phyloP scores from a whole-genome alignment of 2,797 vertebrate species.

The Alcedo quadribrachys region DNA sequence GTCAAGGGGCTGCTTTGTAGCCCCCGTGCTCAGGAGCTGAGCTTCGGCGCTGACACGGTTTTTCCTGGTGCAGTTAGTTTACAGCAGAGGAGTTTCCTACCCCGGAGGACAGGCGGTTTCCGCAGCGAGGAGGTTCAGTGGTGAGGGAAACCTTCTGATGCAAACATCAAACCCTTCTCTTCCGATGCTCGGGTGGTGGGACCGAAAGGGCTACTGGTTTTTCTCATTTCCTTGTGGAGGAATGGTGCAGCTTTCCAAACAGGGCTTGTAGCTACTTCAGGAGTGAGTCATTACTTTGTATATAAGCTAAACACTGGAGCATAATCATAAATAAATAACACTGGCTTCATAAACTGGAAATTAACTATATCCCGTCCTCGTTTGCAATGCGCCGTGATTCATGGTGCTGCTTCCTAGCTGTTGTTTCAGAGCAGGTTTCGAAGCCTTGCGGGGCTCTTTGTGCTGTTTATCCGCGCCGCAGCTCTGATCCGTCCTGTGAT shows the following conservation, averaged over 20 bases:
- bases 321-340: slow-evolving; percentile 67
- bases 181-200: background rate
- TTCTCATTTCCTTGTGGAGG: slow-evolving; percentile 46
- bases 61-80: background rate
- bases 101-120: background rate
- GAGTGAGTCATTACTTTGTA: slow-evolving; percentile 55
- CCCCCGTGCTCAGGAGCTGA: background rate
- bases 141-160: background rate
- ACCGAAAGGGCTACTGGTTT: background rate
- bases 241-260: slow-evolving; percentile 13
- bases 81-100: background rate
- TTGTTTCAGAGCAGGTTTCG: background rate
- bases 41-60: background rate
- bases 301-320: slow-evolving; percentile 53
- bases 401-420: slow-evolving; percentile 20
- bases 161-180: background rate
- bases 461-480: background rate
- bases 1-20: background rate
- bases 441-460: background rate
- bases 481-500: background rate
- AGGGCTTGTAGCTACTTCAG: slow-evolving; percentile 48
- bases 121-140: rapidly evolving
- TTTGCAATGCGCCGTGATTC: slow-evolving; percentile 10
- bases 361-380: slow-evolving; percentile 41
- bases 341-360: slow-evolving; percentile 55